Conservation (phyloP, 1,140 invertebrate species). For the Procambarus clarkii region DNA sequence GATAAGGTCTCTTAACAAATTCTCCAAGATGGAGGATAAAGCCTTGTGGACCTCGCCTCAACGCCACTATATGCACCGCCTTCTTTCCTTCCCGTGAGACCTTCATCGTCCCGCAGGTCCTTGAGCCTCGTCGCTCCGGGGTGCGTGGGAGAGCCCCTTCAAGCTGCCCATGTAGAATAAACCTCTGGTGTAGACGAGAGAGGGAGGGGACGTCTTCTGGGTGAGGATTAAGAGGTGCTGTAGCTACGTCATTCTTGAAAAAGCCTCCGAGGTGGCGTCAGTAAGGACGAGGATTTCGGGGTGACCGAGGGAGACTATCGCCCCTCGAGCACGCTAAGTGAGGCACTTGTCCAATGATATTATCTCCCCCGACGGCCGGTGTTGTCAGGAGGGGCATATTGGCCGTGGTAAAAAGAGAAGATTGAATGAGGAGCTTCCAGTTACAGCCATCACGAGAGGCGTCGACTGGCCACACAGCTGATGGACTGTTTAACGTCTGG, state of each 20-base stretch:
- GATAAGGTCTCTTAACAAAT: slow-evolving; percentile 45
- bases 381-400: slow-evolving; percentile 11
- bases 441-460: slow-evolving; percentile 7
- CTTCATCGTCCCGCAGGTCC: no score
- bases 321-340: not conserved
- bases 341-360: slow-evolving; percentile 35
- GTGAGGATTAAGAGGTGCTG: not conserved
- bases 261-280: not conserved
- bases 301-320: slow-evolving; percentile 19
- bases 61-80: no score
- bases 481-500: not conserved
- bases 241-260: not conserved
- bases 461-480: not conserved
- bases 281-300: slow-evolving; percentile 22
- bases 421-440: slow-evolving; percentile 33
- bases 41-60: not conserved
- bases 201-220: not conserved
- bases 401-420: not conserved
- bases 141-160: not conserved
- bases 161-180: not conserved
- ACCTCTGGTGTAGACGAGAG: not conserved
- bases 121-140: no score
- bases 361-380: not conserved
- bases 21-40: slow-evolving; percentile 44
- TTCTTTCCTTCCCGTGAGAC: no score